These are phyloP conservation scores for Hippocampus abdominalis DNA, from an alignment of 2,113 vertebrate genomes.

Conservation along the genomic window DNA sequence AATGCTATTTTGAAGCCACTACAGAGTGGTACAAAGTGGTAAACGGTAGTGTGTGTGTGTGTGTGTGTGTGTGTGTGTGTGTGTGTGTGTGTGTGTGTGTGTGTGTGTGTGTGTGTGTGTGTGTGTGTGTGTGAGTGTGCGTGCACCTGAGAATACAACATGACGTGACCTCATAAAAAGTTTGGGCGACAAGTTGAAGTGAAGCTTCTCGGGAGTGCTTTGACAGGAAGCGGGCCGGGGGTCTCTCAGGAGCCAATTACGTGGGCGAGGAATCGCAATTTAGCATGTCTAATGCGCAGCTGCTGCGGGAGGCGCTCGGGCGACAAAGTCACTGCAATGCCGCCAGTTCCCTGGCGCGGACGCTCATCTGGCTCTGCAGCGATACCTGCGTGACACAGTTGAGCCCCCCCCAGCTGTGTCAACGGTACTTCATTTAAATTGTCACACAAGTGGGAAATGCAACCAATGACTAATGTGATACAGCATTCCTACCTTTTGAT, in stretches of 20 bases:
- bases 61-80: neutral
- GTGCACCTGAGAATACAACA: slow-evolving; percentile 11
- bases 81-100: neutral
- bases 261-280: slow-evolving; percentile 55
- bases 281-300: slow-evolving; percentile 62
- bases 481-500: neutral
- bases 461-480: neutral
- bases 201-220: slow-evolving; percentile 23
- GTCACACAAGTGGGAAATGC: neutral
- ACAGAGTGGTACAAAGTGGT: neutral
- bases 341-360: slow-evolving; percentile 26
- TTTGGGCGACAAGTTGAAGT: slow-evolving; percentile 14
- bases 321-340: slow-evolving; percentile 21
- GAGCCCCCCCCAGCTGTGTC: neutral
- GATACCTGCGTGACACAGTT: neutral
- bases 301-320: slow-evolving; percentile 45
- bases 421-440: neutral
- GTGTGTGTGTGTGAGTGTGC: neutral
- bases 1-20: neutral
- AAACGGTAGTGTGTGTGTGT: neutral
- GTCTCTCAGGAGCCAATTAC: slow-evolving; percentile 63
- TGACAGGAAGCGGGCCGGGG: slow-evolving; percentile 39
- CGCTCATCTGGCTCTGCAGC: slow-evolving; percentile 13
- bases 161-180: slow-evolving; percentile 31
- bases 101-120: neutral